Evolutionary conservation across 1,140 invertebrate genomes (phyloP), one percentile per base, ranked within the genome.

Genomic region (Atta cephalotes): DNA sequence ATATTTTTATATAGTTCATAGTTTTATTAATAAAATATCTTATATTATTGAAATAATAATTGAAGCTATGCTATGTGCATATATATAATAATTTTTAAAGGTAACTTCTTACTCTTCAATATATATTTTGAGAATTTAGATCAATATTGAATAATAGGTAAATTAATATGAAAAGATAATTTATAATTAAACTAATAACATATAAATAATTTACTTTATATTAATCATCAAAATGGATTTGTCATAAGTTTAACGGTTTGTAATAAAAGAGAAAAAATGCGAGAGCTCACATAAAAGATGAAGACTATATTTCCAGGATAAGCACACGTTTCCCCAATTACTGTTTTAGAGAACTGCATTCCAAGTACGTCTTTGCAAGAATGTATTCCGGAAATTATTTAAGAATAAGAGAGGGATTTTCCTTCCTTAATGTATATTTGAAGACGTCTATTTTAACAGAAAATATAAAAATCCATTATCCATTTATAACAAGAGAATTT

Each of bases 331-430:
- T 70, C 21, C 14, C 16, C 21, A 35, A 35, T 2, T 49, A 16
- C 21, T 70, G 1, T 70, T 51, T 70, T 70, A 70, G 66, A 51
- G 21, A 70, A 70, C 14, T 28, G 66, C 66, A 70, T 70, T 70
- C 21, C 49, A 70, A 49, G 49, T 51, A 51, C 49, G 2, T 70
- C 66, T 70, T 25, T 28, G 12, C 25, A 70, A 70, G 39, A 28
- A 2, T 25, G 3, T 70, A 51, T 70, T 25, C 45, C 21, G 45
- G 21, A 70, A 70, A 70, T 70, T 70, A 51, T 51, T 49, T 70
- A 25, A 51, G 21, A 14, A 51, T 70, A 51, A 70, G n/a, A 70
- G 39, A 28, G 39, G 35, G n/a, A 68, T 68, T 68, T 68, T 39
- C 35, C 65, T 68, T 45, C 65, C 65, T 68, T 68, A 68, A 68